A percentile compares a stretch with the other conserved stretches of the same genome.
These are phyloP conservation scores for Boloria euphrosyne DNA, from an alignment of 2,888 invertebrate genomes.

Conservation along the genomic window DNA sequence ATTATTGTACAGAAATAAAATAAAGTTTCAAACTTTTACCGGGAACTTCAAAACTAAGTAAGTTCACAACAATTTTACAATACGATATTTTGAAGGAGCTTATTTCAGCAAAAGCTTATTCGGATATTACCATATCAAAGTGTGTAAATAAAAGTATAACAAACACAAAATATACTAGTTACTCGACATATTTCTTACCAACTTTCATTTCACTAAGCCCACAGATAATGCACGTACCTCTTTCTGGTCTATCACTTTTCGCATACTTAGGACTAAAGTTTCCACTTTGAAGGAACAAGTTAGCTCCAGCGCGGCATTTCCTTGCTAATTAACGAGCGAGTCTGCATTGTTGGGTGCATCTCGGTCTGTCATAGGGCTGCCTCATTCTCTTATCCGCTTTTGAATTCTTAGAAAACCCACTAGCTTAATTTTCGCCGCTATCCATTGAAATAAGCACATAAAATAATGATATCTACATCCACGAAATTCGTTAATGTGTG, in stretches of 20 bases:
- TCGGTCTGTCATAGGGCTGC: conserved; percentile 42
- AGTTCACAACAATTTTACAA: no score
- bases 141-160: neutral
- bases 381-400: neutral
- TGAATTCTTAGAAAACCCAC: no score
- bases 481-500: no score
- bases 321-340: conserved; percentile 62
- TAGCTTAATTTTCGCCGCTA: no score
- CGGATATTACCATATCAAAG: neutral
- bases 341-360: conserved; percentile 57
- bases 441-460: no score
- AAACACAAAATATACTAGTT: conserved; percentile 1
- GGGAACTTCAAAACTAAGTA: no score
- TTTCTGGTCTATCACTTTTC: conserved; percentile 53
- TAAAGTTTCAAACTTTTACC: neutral
- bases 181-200: conserved; percentile 14
- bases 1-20: neutral
- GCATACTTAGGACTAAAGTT: conserved; percentile 59
- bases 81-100: no score
- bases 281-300: conserved; percentile 47
- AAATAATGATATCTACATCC: no score
- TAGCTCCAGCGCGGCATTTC: conserved; percentile 55
- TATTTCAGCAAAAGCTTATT: no score
- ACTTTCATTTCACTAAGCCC: conserved; percentile 24
- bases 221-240: conserved; percentile 33